Evolutionary conservation across 2,888 invertebrate genomes (phyloP).

Genomic region (Dendrolimus houi): DNA sequence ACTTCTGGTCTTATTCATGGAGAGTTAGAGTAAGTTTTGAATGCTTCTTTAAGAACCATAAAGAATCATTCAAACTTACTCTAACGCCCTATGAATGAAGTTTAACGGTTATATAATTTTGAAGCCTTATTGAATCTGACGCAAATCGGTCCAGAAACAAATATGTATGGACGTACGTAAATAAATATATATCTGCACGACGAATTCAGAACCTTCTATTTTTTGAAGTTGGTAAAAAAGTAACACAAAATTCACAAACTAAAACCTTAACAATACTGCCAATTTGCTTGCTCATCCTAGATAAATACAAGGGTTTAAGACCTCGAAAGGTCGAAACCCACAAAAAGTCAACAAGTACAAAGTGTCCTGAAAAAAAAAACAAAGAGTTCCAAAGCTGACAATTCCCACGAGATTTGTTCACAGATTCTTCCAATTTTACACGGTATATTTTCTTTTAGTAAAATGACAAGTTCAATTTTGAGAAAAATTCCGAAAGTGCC

Average conservation of each 20-base stretch:
- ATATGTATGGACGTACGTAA: too few species aligned
- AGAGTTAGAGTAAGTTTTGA: too few species aligned
- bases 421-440: not conserved
- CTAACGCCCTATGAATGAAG: too few species aligned
- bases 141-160: too few species aligned
- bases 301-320: not conserved
- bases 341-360: not conserved
- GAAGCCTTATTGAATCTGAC: too few species aligned
- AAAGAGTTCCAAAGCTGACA: not conserved
- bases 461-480: slow-evolving; percentile 17
- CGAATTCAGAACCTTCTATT: too few species aligned
- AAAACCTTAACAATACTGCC: not conserved
- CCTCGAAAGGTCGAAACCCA: not conserved
- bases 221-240: too few species aligned
- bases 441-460: not conserved
- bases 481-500: slow-evolving; percentile 8
- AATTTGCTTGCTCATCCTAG: not conserved
- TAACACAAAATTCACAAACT: not conserved
- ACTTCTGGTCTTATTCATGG: too few species aligned
- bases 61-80: too few species aligned
- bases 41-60: too few species aligned
- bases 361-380: not conserved
- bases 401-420: not conserved
- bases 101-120: too few species aligned
- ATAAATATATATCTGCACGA: too few species aligned